Conservation (phyloP, 2,888 invertebrate species). For the Agrotis clavis region DNA sequence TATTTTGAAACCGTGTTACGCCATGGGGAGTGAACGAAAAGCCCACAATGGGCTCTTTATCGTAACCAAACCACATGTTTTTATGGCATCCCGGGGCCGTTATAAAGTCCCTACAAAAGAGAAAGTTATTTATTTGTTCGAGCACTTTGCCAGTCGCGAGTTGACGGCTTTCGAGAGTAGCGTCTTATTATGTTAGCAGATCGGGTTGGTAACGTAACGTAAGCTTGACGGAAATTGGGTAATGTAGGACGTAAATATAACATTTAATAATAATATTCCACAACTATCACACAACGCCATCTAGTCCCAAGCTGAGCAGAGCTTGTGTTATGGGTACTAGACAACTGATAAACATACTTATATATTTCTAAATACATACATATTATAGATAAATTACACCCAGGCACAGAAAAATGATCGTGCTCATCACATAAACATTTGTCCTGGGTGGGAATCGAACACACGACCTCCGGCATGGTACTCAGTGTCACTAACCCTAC, state of each 20-base stretch:
- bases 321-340: no score
- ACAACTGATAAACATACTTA: no score
- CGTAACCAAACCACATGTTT: conserved; percentile 71
- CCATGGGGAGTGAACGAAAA: conserved; percentile 60
- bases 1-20: conserved; percentile 36
- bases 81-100: conserved; percentile 68
- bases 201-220: conserved; percentile 29
- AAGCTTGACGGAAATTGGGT: conserved; percentile 3
- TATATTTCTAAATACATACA: no score
- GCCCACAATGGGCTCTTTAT: conserved; percentile 67
- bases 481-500: no score
- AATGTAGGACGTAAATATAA: not conserved
- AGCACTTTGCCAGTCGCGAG: conserved; percentile 51
- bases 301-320: no score
- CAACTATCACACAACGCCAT: no score
- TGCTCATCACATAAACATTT: no score
- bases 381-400: no score
- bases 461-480: no score
- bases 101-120: conserved; percentile 66
- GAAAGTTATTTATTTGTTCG: conserved; percentile 68
- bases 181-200: conserved; percentile 34
- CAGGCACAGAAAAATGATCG: no score
- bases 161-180: conserved; percentile 35
- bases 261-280: not conserved
- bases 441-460: no score